Conservation (phyloP, 2,797 vertebrate genomes). For the Falco biarmicus region DNA sequence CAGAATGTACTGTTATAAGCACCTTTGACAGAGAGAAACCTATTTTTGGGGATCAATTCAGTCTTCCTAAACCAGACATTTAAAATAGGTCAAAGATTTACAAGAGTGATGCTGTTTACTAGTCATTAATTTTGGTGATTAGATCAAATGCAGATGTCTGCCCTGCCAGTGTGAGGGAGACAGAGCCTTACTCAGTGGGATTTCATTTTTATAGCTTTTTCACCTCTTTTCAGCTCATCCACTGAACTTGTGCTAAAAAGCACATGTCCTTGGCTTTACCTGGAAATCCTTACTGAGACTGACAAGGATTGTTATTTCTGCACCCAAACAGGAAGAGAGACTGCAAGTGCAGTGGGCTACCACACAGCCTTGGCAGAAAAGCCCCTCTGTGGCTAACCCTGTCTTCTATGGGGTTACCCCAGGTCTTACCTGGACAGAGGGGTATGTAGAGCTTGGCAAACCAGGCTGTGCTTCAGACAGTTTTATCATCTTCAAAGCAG, state of each 20-base stretch:
- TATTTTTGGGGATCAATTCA: not conserved
- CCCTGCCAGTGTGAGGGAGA: not conserved
- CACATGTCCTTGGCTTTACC: not conserved
- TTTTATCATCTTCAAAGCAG: not conserved
- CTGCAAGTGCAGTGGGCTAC: too few relatives aligned
- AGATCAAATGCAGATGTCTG: not conserved
- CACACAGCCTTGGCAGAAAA: fast-evolving
- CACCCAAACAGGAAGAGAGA: not conserved
- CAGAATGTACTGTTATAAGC: not conserved
- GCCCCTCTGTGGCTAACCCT: not conserved
- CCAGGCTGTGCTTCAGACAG: not conserved
- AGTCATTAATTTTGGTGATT: not conserved
- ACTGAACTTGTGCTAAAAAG: not conserved
- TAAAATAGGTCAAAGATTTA: not conserved
- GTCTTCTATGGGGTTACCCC: not conserved
- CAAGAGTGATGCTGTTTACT: not conserved
- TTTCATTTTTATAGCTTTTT: not conserved
- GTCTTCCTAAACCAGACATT: not conserved
- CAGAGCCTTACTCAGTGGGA: not conserved
- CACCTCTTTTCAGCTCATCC: not conserved
- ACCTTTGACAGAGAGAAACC: not conserved
- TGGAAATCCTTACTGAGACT: not conserved
- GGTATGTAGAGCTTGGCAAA: not conserved
- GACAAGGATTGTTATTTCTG: not conserved
- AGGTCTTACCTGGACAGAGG: not conserved